These are phyloP conservation scores for Lymantria dispar DNA, from an alignment of 2,888 invertebrate species.

Conservation along the genomic window DNA sequence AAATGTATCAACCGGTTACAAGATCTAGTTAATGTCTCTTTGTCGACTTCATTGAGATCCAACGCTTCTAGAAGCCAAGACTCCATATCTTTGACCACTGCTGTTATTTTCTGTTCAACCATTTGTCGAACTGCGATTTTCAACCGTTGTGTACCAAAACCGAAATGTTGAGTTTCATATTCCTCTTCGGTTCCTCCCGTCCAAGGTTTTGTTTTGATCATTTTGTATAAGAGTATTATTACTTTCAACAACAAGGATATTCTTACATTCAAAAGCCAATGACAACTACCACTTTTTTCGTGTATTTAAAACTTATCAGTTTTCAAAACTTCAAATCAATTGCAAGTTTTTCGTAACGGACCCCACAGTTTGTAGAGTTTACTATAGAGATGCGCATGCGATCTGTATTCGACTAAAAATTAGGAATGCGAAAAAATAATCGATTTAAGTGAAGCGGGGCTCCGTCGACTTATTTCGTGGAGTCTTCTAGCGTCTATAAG, in stretches of 20 bases:
- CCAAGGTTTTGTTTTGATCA: slow-evolving; percentile 65
- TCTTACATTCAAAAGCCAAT: too few species aligned
- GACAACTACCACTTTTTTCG: too few species aligned
- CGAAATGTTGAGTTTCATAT: slow-evolving; percentile 75
- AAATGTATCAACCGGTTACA: slow-evolving; percentile 65
- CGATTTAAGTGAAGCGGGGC: too few species aligned
- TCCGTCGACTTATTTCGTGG: too few species aligned
- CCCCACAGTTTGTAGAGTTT: too few species aligned
- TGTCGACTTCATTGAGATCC: slow-evolving; percentile 67
- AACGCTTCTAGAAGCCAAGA: slow-evolving; percentile 57
- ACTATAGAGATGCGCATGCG: too few species aligned
- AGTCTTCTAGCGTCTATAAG: too few species aligned
- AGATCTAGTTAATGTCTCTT: slow-evolving; percentile 54
- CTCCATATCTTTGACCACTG: slow-evolving; percentile 67
- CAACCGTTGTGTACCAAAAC: slow-evolving; percentile 70
- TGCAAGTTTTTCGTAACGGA: too few species aligned
- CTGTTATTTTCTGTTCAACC: slow-evolving; percentile 69
- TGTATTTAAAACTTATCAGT: too few species aligned
- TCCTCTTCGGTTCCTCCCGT: slow-evolving; percentile 71
- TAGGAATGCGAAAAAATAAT: too few species aligned
- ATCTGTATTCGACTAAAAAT: too few species aligned
- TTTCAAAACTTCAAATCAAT: too few species aligned
- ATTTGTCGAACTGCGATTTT: slow-evolving; percentile 72
- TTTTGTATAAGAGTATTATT: slow-evolving; percentile 19
- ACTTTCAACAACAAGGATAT: not conserved